A percentile compares a stretch with the other conserved stretches of the same genome.
Evolutionary conservation across 2,113 vertebrate genomes (phyloP).

Genomic region (Bolborhynchus lineola): DNA sequence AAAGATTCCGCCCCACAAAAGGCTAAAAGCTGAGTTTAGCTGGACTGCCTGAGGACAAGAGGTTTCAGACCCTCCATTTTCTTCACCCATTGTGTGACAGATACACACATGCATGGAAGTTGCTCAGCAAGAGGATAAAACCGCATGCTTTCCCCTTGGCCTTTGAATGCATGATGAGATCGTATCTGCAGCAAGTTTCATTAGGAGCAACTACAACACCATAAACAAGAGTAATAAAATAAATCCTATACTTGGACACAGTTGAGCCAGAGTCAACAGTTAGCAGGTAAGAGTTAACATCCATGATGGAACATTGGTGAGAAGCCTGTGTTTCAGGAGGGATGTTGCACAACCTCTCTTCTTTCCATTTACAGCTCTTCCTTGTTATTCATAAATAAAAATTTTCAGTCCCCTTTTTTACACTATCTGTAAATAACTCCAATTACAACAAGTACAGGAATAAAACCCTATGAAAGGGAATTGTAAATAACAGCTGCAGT

Average conservation of each 20-base stretch:
- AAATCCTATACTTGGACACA: not conserved
- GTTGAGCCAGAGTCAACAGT: not conserved
- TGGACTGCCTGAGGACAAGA: not conserved
- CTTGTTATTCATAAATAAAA: not conserved
- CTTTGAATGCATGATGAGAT: not conserved
- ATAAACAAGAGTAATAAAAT: not conserved
- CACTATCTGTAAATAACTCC: not conserved
- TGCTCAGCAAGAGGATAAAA: not conserved
- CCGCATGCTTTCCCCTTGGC: not conserved
- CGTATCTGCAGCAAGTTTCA: constrained; percentile 16
- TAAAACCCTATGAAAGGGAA: not conserved
- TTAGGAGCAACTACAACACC: not conserved
- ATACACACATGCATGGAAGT: not conserved
- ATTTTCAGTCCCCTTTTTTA: not conserved
- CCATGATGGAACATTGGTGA: not conserved
- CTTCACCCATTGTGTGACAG: not conserved
- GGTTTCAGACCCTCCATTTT: not conserved
- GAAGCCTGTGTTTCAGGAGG: not conserved
- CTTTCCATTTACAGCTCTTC: not conserved
- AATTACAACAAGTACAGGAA: not conserved
- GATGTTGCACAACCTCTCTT: not conserved
- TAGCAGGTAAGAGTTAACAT: not conserved
- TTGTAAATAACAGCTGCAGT: not conserved
- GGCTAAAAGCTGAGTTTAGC: not conserved
- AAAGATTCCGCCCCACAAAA: not conserved